Evolutionary conservation across 2,888 invertebrate genomes (phyloP).

Genomic region (Dugesia japonica): DNA sequence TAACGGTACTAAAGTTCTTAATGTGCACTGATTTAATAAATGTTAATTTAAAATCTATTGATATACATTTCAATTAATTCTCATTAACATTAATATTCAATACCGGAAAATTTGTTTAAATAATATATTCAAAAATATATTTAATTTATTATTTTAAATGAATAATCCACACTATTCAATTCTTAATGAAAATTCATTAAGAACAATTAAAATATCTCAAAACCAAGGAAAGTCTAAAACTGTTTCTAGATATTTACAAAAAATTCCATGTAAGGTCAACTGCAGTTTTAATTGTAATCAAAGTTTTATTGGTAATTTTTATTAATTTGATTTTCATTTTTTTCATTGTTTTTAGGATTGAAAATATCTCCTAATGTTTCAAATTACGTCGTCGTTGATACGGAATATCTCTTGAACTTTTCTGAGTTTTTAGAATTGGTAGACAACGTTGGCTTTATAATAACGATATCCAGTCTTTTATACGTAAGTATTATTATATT

Average conservation of each 20-base stretch:
- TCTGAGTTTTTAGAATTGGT: background rate
- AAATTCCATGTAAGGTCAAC: background rate
- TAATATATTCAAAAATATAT: background rate
- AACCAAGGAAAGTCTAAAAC: background rate
- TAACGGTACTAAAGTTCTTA: too few species aligned
- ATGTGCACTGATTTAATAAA: too few species aligned
- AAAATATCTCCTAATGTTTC: background rate
- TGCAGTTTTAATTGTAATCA: background rate
- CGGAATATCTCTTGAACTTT: background rate
- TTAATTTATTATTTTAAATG: background rate
- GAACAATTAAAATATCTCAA: background rate
- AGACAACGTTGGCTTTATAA: background rate
- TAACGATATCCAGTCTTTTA: background rate
- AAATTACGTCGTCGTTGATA: background rate
- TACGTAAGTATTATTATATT: too few species aligned
- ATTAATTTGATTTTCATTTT: background rate
- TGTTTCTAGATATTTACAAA: background rate
- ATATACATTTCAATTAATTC: background rate
- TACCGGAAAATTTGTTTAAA: background rate
- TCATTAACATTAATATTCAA: background rate
- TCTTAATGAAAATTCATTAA: background rate
- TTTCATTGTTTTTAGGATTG: background rate
- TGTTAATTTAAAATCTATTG: background rate
- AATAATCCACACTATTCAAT: background rate
- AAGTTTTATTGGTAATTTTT: background rate